These are phyloP conservation scores for Kryptopterus vitreolus DNA, from an alignment of 2,797 vertebrate genomes.

Conservation along the genomic window DNA sequence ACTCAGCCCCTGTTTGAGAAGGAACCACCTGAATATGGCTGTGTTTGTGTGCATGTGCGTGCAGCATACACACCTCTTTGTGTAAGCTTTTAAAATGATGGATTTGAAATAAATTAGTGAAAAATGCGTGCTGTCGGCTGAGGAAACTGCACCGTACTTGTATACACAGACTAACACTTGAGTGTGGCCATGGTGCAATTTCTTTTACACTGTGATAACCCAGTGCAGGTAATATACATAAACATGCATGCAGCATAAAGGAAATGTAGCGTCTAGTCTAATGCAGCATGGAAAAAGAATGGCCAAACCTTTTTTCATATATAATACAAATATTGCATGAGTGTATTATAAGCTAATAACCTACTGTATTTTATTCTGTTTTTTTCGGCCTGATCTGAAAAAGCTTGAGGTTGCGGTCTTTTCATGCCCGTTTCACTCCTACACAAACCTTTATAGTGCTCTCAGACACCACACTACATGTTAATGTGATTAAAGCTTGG, in stretches of 20 bases:
- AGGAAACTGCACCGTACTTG: background rate
- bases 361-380: too few species aligned
- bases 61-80: background rate
- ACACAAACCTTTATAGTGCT: constrained; percentile 30
- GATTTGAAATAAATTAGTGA: background rate
- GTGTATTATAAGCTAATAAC: too few species aligned
- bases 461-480: constrained; percentile 32
- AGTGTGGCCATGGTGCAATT: background rate
- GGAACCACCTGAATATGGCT: background rate
- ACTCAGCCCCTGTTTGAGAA: background rate
- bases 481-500: constrained; percentile 43
- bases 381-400: background rate
- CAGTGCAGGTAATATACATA: background rate
- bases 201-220: background rate
- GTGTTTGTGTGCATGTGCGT: background rate
- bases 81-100: background rate
- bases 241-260: background rate
- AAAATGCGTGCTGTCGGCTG: background rate
- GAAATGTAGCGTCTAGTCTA: background rate
- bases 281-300: background rate
- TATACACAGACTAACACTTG: background rate
- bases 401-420: constrained; percentile 39
- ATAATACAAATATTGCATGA: too few species aligned
- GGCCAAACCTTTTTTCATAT: background rate
- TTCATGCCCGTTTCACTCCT: constrained; percentile 20